phyloP scores from a whole-genome alignment of 2,888 invertebrate genomes.

The Mimas tiliae region DNA sequence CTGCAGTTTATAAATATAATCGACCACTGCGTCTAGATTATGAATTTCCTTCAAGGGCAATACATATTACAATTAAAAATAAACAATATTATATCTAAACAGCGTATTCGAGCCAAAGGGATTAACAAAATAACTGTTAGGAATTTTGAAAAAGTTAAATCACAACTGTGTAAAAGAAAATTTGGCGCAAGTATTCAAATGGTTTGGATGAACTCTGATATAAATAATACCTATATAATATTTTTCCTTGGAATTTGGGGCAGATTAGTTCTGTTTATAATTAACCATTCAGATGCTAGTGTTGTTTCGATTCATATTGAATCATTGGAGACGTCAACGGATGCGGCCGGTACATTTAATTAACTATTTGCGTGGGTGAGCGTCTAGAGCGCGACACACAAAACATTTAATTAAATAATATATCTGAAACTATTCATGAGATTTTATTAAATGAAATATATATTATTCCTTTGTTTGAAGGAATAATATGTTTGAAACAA shows the following conservation, averaged over 20 bases:
- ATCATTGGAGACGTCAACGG: not conserved
- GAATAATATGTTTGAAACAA: too few relatives aligned
- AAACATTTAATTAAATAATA: constrained; percentile 38
- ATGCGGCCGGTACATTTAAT: constrained; percentile 29
- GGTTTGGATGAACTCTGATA: not conserved
- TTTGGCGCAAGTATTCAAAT: not conserved
- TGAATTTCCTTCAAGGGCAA: not conserved
- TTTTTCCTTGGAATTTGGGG: constrained; percentile 25
- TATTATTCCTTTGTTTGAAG: too few relatives aligned
- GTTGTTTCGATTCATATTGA: constrained; percentile 30
- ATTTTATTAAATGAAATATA: not conserved
- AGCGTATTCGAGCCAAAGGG: not conserved
- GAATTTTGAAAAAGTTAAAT: not conserved
- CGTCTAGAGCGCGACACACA: constrained; percentile 43
- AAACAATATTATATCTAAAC: not conserved
- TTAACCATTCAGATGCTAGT: constrained; percentile 18
- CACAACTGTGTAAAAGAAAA: too few relatives aligned
- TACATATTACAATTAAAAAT: not conserved
- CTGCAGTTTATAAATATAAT: constrained; percentile 11
- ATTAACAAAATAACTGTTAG: not conserved
- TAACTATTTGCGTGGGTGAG: constrained; percentile 49
- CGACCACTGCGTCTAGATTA: not conserved
- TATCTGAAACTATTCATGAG: constrained; percentile 25
- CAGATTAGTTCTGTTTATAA: constrained; percentile 34
- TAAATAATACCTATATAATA: not conserved